Percentiles rank a stretch among this genome's conserved stretches.
Conservation (phyloP, 2,797 vertebrate species). For the Netta rufina region DNA sequence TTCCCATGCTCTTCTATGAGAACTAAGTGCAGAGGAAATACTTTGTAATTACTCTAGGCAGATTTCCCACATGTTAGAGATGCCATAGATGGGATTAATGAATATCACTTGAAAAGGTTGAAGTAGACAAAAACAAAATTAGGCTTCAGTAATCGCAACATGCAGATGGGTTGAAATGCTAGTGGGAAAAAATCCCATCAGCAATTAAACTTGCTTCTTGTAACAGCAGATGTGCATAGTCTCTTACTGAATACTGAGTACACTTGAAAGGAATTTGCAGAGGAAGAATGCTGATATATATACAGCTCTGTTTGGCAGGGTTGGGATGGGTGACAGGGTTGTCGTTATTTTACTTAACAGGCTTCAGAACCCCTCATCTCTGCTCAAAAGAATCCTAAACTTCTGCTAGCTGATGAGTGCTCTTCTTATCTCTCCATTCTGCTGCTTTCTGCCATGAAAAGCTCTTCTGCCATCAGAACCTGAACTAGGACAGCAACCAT, state of each 20-base stretch:
- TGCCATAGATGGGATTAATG: slow-evolving; percentile 75
- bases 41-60: slow-evolving; percentile 76
- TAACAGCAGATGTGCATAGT: slow-evolving; percentile 73
- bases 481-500: neutral
- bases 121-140: slow-evolving; percentile 73
- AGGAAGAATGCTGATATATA: slow-evolving; percentile 24
- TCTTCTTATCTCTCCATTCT: neutral
- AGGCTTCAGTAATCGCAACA: slow-evolving; percentile 67
- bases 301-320: neutral
- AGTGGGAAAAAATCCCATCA: slow-evolving; percentile 71
- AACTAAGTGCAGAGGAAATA: slow-evolving; percentile 72
- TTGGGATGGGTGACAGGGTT: neutral
- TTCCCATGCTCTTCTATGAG: slow-evolving; percentile 68
- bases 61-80: slow-evolving; percentile 73
- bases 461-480: neutral
- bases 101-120: slow-evolving; percentile 74
- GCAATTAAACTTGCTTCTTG: slow-evolving; percentile 79
- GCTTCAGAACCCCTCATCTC: neutral
- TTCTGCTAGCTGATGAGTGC: neutral
- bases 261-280: slow-evolving; percentile 56
- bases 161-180: slow-evolving; percentile 76
- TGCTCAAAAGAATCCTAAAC: neutral
- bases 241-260: slow-evolving; percentile 63
- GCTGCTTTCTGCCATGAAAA: neutral
- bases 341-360: neutral